phyloP scores from a whole-genome alignment of 2,797 vertebrate genomes.

The Coracias cyanogaster region DNA sequence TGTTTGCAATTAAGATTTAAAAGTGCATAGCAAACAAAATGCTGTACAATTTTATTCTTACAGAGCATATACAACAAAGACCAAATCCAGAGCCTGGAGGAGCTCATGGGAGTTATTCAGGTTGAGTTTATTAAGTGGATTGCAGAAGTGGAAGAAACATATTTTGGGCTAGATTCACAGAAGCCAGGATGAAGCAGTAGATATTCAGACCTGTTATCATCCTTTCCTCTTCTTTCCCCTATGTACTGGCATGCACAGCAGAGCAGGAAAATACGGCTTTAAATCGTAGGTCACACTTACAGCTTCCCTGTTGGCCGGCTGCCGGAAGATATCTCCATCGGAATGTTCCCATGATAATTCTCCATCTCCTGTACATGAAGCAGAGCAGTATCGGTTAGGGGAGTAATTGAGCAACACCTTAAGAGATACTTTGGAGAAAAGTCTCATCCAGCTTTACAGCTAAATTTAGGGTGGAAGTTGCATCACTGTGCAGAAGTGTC shows the following conservation, averaged over 20 bases:
- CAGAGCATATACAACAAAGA: neutral
- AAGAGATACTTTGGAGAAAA: neutral
- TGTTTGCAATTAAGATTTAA: neutral
- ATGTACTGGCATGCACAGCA: neutral
- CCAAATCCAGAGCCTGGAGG: neutral
- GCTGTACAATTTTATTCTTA: neutral
- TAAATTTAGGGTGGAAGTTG: neutral
- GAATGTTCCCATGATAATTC: constrained; percentile 83
- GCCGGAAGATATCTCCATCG: constrained; percentile 81
- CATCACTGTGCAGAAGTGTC: neutral
- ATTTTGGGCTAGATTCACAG: neutral
- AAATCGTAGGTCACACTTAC: constrained; percentile 75
- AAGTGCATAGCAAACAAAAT: neutral
- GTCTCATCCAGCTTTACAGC: neutral
- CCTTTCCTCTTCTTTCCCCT: neutral
- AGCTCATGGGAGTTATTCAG: neutral
- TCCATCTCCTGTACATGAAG: constrained; percentile 77
- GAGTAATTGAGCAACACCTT: neutral
- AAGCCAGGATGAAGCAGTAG: neutral
- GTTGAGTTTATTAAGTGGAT: neutral
- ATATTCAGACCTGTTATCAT: neutral
- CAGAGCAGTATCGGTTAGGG: neutral
- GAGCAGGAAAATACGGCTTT: neutral
- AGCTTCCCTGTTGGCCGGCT: constrained; percentile 85
- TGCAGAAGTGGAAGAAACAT: neutral